phyloP scores from a whole-genome alignment of 2,113 vertebrate genomes.

The Oxyura jamaicensis region DNA sequence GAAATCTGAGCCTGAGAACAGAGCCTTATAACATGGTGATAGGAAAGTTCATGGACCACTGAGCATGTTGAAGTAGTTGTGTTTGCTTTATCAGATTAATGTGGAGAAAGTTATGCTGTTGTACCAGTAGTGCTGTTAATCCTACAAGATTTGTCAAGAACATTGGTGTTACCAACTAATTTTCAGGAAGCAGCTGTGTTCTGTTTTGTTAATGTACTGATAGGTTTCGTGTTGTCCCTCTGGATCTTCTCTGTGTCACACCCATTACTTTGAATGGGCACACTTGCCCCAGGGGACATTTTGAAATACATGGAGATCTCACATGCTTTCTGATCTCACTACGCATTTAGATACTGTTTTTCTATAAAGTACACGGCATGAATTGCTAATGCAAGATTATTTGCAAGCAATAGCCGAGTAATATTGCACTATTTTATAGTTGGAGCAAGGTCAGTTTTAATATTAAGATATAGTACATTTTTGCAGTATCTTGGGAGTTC shows the following conservation, averaged over 20 bases:
- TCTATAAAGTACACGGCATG: not conserved
- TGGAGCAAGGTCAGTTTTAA: not conserved
- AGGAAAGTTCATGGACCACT: not conserved
- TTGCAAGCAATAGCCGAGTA: not conserved
- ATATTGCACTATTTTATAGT: not conserved
- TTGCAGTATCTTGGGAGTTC: not conserved
- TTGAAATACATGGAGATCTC: not conserved
- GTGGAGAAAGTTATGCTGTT: not conserved
- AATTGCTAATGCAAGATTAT: not conserved
- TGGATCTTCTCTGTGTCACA: not conserved
- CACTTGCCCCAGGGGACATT: not conserved
- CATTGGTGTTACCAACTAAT: not conserved
- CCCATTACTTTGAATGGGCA: not conserved
- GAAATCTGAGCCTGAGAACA: not conserved
- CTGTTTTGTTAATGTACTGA: not conserved
- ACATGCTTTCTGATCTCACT: not conserved
- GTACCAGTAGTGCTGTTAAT: not conserved
- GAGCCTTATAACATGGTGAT: not conserved
- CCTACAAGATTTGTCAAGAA: not conserved
- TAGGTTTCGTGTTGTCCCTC: not conserved
- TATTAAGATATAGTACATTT: not conserved
- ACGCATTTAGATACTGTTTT: not conserved
- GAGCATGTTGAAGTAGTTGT: not conserved
- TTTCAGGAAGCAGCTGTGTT: not conserved
- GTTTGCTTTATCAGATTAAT: not conserved